phyloP scores from a whole-genome alignment of 2,888 invertebrate genomes.

The Limnephilus auricula region DNA sequence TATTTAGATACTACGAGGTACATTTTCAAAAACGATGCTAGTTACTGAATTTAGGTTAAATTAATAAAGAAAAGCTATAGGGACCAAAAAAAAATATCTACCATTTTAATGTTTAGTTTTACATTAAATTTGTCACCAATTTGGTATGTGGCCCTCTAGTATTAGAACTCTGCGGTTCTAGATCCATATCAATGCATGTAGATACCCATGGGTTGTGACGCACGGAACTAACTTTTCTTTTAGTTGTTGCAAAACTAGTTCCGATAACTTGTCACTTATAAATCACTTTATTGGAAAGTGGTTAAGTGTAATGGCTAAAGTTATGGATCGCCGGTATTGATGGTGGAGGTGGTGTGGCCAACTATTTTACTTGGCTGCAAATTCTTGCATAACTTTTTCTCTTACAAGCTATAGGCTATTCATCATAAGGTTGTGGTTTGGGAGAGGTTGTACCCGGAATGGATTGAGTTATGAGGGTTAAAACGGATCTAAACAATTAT shows the following conservation, averaged over 20 bases:
- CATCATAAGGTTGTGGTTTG: background rate
- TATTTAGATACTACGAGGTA: too few relatives aligned
- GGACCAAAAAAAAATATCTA: too few relatives aligned
- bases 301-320: background rate
- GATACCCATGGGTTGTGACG: background rate
- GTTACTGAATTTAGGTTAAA: too few relatives aligned
- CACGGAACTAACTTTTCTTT: background rate
- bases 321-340: background rate
- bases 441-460: background rate
- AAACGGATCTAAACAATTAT: background rate
- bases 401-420: background rate
- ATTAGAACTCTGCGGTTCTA: background rate
- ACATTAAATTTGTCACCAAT: background rate
- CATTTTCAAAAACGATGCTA: too few relatives aligned
- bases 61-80: too few relatives aligned
- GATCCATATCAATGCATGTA: background rate
- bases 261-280: background rate
- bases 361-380: background rate
- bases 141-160: background rate
- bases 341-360: background rate
- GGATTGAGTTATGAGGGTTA: background rate
- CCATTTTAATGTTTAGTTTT: background rate
- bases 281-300: conserved; percentile 2
- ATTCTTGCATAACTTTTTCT: conserved; percentile 2
- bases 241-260: conserved; percentile 2